These are phyloP conservation scores for Bradypodion pumilum DNA, from an alignment of 2,797 vertebrate genomes.

Conservation along the genomic window DNA sequence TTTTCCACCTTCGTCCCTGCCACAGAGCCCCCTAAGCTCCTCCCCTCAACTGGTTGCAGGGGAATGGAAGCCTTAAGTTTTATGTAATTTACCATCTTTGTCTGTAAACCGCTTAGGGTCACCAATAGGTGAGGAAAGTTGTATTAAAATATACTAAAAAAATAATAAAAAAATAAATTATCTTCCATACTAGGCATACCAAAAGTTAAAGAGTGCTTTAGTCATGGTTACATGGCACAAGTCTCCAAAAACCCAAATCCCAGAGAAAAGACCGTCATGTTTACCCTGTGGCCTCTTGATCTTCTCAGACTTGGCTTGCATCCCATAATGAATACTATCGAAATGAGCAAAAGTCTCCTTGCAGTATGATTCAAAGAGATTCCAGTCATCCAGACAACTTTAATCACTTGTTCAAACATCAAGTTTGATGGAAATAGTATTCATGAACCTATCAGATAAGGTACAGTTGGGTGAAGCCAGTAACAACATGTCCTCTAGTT, in stretches of 20 bases:
- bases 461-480: conserved; percentile 45
- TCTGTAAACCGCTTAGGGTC: too few species aligned
- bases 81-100: too few species aligned
- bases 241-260: conserved; percentile 3
- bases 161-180: too few species aligned
- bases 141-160: too few species aligned
- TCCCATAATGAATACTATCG: conserved; percentile 12
- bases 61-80: too few species aligned
- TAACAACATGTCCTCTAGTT: conserved; percentile 58
- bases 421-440: background rate
- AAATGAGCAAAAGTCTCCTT: conserved; percentile 14
- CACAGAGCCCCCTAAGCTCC: too few species aligned
- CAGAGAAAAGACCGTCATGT: conserved; percentile 15
- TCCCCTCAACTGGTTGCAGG: too few species aligned
- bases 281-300: conserved; percentile 22
- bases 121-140: too few species aligned
- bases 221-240: background rate
- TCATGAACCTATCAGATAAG: conserved; percentile 56
- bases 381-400: conserved; percentile 31
- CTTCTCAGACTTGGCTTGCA: conserved; percentile 32
- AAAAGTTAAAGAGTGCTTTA: conserved; percentile 4
- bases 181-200: background rate
- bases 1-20: too few species aligned
- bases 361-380: conserved; percentile 33
- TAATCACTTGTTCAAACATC: conserved; percentile 42